Evolutionary conservation across 2,797 vertebrate genomes (phyloP).

Genomic region (Rhinoraja longicauda): DNA sequence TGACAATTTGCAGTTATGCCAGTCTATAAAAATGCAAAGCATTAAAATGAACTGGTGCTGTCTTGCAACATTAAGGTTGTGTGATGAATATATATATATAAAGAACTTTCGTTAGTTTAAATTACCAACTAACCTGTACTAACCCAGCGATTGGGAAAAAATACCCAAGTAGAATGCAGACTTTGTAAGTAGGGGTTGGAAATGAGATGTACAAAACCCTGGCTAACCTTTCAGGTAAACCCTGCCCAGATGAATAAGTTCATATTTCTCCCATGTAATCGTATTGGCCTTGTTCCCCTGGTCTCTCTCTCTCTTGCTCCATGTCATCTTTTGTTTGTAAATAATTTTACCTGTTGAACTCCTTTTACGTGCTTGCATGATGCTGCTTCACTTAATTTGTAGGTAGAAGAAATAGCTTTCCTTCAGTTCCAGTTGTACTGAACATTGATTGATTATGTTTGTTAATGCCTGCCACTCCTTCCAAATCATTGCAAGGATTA

Average conservation of each 20-base stretch:
- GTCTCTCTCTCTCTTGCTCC: background rate
- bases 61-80: background rate
- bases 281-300: background rate
- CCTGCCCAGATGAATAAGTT: background rate
- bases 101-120: too few relatives aligned
- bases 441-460: background rate
- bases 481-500: too few relatives aligned
- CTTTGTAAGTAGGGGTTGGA: too few relatives aligned
- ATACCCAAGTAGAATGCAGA: too few relatives aligned
- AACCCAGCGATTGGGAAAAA: too few relatives aligned
- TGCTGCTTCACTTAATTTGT: background rate
- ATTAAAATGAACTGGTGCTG: background rate
- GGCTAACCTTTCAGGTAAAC: background rate
- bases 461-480: background rate
- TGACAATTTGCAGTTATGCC: slow-evolving; percentile 18
- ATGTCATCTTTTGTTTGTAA: background rate
- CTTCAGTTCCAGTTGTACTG: background rate
- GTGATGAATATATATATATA: too few relatives aligned
- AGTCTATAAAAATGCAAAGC: slow-evolving; percentile 31
- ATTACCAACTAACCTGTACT: too few relatives aligned
- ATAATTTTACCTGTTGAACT: background rate
- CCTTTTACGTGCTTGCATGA: background rate
- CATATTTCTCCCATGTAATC: background rate
- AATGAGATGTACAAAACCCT: background rate
- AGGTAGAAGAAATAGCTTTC: too few relatives aligned